Evolutionary conservation across 1,140 invertebrate genomes (phyloP), one percentile per base, ranked within the genome.

Genomic region (Drosophila subobscura): DNA sequence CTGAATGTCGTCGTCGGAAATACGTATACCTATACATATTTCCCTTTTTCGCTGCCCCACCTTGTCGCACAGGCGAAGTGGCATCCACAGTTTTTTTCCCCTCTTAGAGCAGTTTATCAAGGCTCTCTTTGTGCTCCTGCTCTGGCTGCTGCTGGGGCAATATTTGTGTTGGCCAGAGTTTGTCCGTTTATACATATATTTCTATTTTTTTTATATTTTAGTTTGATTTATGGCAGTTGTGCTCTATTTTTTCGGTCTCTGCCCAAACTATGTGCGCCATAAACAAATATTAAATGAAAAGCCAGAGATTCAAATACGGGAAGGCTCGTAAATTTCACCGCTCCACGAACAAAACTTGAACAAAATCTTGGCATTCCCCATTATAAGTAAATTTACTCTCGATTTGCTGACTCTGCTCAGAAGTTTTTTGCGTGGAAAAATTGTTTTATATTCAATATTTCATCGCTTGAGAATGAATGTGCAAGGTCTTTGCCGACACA

Each of bases 1-100:
- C 71, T 73, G 71, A 74, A 65, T 73, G 71, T 73, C 52, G 70
- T 25, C 44, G 60, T 8, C 71, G 59, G 71, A 73, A 74, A 74
- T 73, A 73, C 33, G 4, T 73, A 73, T 73, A 56, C 56, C n/a
- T 52, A 23, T 61, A 49, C n/a, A 22, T 54, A 45, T 41, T 49
- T 40, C 16, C 25, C 23, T 4, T 42, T 50, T 27, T 16, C 23
- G 29, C 37, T 59, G 29, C 14, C 23, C 33, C 23, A 42, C 29
- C 20, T 52, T 59, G 37, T 50, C 45, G 20, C 68, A 54, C 60
- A 68, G 37, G 20, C 72, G 50, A 53, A 16, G 51, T 50, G 41
- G 29, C 29, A 46, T 51, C 53, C 51, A 56, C 71, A 44, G n/a
- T 40, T 55, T 72, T 72, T 10, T 37, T 37, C 29, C 40, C 57